These are phyloP conservation scores for Spongilla lacustris DNA, from an alignment of 37 sponge, comb jelly and placozoan species.

Conservation along the genomic window DNA sequence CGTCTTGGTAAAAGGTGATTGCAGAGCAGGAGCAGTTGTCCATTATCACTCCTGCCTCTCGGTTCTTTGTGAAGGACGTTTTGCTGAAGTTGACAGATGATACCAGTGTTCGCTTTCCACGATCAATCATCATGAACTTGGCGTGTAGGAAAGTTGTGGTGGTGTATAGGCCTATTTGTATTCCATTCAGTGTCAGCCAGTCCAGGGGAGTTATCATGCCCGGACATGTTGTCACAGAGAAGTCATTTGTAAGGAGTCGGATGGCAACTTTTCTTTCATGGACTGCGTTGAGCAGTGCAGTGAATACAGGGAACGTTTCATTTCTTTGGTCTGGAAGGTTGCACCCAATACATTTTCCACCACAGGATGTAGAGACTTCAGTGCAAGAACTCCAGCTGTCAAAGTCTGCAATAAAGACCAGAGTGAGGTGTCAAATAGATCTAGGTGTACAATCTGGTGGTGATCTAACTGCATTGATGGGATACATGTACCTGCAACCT, in stretches of 20 bases:
- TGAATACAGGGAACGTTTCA: constrained; percentile 84
- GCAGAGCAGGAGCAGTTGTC: constrained; percentile 43
- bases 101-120: constrained; percentile 72
- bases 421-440: not conserved
- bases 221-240: constrained; percentile 44
- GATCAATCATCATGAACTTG: constrained; percentile 79
- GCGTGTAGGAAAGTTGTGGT: constrained; percentile 87
- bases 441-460: no score
- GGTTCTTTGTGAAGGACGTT: constrained; percentile 83
- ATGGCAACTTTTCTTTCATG: constrained; percentile 52
- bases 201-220: constrained; percentile 76
- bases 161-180: constrained; percentile 60
- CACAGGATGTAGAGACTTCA: constrained; percentile 24
- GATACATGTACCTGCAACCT: no score
- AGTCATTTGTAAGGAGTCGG: constrained; percentile 80
- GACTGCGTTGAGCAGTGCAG: constrained; percentile 82
- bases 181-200: constrained; percentile 78
- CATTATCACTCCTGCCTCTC: constrained; percentile 89
- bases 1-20: constrained; percentile 53
- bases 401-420: constrained; percentile 61
- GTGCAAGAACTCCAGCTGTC: constrained; percentile 87
- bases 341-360: constrained; percentile 68
- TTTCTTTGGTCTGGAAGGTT: constrained; percentile 44
- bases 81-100: constrained; percentile 91
- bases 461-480: no score